Base-by-base conservation (phyloP, 2,888 invertebrate genomes). In the Drosophila borealis region DNA sequence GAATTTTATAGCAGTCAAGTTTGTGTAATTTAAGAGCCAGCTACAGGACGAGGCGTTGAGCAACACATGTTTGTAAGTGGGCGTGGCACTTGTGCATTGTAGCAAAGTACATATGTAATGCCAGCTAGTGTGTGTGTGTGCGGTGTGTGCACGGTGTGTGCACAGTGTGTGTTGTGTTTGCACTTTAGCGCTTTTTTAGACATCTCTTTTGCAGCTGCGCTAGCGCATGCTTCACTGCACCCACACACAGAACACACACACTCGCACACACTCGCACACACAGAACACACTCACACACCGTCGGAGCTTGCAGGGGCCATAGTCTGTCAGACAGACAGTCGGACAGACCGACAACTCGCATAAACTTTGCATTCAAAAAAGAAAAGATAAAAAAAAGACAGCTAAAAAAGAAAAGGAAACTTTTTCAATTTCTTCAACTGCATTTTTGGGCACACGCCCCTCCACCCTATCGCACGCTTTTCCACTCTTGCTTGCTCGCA, bases 381-480 rank as follows among this genome's bases (percentile, higher is more conserved):
- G 53, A 63, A 60, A 45, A 51, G 39, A 49, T 34, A 42, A 44
- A 55, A 44, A 55, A 36, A n/a, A 42, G 49, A 41, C n/a, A 49
- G 29, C 42, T 33, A 56, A 60, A 51, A 41, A 45, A 46, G 56
- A 46, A 63, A 39, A 51, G 42, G 36, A 79, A 86, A 86, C 77
- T 86, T 86, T 86, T 86, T 86, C 85, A 86, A 86, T 86, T 86
- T 86, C 89, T 86, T 88, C 81, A 79, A 72, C 84, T 84, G 88
- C 88, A 86, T 80, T 77, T 70, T 67, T 42, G 54, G 34, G 49
- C 54, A 17, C 6, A 21, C 17, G 4, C 14, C 11, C 6, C 29
- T n/a, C 17, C 29, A 4, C 14, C 17, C 8, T 4, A 11, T 6
- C n/a, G 13, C 29, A 29, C 2, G 8, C 8, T 29, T 2, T 29